These are phyloP conservation scores for Asarcornis scutulata DNA, from an alignment of 2,113 vertebrate genomes.

Conservation along the genomic window DNA sequence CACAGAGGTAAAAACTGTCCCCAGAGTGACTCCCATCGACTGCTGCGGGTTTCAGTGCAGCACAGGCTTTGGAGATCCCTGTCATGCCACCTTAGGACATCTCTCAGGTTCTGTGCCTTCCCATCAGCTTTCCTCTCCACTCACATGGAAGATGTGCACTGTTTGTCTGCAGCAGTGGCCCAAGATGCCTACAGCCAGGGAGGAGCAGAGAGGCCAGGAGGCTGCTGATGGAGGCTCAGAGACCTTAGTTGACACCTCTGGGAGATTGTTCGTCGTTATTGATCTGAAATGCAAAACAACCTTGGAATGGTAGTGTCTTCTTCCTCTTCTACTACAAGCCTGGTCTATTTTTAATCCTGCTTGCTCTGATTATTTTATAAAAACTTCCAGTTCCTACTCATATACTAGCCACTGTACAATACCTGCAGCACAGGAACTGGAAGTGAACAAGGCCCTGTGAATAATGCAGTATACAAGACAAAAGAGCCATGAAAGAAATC, in stretches of 20 bases:
- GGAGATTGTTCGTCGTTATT: not conserved
- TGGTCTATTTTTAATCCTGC: not conserved
- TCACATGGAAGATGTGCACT: rapidly evolving
- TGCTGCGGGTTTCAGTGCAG: not conserved
- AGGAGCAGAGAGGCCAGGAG: not conserved
- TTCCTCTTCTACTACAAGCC: not conserved
- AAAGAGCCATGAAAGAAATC: not conserved
- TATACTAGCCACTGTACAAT: not conserved
- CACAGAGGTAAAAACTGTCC: not conserved
- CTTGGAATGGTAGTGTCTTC: not conserved
- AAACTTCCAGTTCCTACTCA: not conserved
- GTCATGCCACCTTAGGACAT: not conserved
- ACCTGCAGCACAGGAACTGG: not conserved
- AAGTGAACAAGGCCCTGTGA: not conserved
- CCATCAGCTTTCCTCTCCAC: not conserved
- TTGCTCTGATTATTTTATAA: not conserved
- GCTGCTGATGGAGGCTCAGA: not conserved
- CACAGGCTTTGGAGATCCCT: not conserved
- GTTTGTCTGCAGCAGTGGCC: not conserved
- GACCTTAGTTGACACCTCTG: not conserved
- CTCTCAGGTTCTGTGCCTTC: not conserved
- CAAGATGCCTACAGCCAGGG: rapidly evolving
- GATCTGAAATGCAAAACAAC: not conserved
- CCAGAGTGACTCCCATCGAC: not conserved
- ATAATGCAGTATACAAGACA: not conserved